Conservation (phyloP, 2,797 vertebrate species). For the Sebastes cheni region DNA sequence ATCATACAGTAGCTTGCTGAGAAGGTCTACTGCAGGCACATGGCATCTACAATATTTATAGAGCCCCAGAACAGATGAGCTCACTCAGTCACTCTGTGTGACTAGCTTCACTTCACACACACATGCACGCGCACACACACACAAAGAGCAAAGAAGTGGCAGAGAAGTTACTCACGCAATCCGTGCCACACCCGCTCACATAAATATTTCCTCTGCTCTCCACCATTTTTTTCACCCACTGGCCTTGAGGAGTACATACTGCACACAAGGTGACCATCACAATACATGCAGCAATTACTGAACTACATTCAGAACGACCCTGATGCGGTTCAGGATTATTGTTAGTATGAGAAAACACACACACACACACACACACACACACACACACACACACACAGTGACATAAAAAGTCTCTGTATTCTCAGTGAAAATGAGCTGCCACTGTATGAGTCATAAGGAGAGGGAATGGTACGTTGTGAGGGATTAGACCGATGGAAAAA, state of each 20-base stretch:
- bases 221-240: slow-evolving; percentile 12
- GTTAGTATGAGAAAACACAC: neutral
- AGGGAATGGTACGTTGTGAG: slow-evolving; percentile 41
- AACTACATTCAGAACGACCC: neutral
- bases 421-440: slow-evolving; percentile 47
- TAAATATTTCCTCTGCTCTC: slow-evolving; percentile 40
- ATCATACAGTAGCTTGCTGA: slow-evolving; percentile 79
- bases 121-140: slow-evolving; percentile 15
- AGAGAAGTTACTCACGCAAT: slow-evolving; percentile 70
- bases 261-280: neutral
- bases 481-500: slow-evolving; percentile 62
- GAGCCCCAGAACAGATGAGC: slow-evolving; percentile 77
- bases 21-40: slow-evolving; percentile 76
- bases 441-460: slow-evolving; percentile 64
- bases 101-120: slow-evolving; percentile 55
- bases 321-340: slow-evolving; percentile 23
- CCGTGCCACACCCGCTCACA: slow-evolving; percentile 52
- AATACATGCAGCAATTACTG: neutral
- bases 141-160: slow-evolving; percentile 44
- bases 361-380: slow-evolving; percentile 1
- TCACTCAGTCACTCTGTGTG: slow-evolving; percentile 75
- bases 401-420: slow-evolving; percentile 26
- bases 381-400: neutral
- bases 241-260: slow-evolving; percentile 1
- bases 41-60: slow-evolving; percentile 85